Evolutionary conservation across 2,888 invertebrate species (phyloP), one percentile per base, ranked within the genome.

Genomic region (Brachypterus glaber): DNA sequence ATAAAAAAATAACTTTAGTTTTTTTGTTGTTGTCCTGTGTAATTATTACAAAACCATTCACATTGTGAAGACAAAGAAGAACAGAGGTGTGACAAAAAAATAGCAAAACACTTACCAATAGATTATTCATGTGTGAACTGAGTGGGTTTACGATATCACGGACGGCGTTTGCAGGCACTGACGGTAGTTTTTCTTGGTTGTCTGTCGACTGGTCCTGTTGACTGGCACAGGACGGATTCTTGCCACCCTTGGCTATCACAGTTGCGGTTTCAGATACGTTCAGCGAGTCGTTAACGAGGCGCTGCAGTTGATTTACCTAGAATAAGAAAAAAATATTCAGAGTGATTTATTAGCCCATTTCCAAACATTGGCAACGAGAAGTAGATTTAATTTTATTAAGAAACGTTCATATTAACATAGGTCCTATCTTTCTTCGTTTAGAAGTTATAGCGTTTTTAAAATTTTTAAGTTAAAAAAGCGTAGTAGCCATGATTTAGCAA

Each of bases 101-200:
- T 15, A 21, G 13, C 11, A 29, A 33, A 37, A 17, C 41, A 60
- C 68, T 60, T 60, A 82, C 82, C 74, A 82, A 68, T 55, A 83
- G 68, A 56, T 78, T 74, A 46, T 80, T 79, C 53, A 83, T 73
- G 60, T 81, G 76, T 47, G 72, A 67, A 52, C 74, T 77, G 39
- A 83, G 66, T 37, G 74, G 70, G 51, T 72, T 71, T 44, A 79
- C 76, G 56, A 82, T 73, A 47, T 72, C 71, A 55, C 76, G 74
- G 44, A 82, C 63, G 44, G 71, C 68, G 52, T 73, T 69, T 43
- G 76, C 73, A 31, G 78, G 73, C 53, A 80, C 69, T 39, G 72
- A 69, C 25, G 79, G 77, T 50, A 71, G 52, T 32, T 41, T 40
- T 55, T 66, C 54, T 57, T 69, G 56, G 52, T 65, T 48, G 57